phyloP scores from a whole-genome alignment of 2,888 invertebrate species.

The Pristionchus arcanus region DNA sequence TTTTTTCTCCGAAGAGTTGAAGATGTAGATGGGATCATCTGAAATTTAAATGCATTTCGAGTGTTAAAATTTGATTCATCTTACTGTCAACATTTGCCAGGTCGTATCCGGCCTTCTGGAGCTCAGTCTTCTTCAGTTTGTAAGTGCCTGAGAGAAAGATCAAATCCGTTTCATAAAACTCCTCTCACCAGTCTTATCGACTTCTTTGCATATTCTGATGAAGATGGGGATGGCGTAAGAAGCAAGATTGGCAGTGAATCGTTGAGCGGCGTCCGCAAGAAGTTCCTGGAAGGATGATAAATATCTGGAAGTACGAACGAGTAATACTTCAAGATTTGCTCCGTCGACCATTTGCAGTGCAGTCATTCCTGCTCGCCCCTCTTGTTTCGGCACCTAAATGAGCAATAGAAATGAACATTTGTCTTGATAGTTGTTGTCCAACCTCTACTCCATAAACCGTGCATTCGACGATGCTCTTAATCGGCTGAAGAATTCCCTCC shows the following conservation, averaged over 20 bases:
- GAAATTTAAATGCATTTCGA: background rate
- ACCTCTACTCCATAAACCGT: conserved; percentile 92
- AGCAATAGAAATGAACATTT: background rate
- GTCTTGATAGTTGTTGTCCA: conserved; percentile 76
- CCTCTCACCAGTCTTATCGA: conserved; percentile 90
- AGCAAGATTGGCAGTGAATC: conserved; percentile 83
- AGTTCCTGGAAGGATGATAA: conserved; percentile 62
- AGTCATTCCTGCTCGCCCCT: conserved; percentile 95
- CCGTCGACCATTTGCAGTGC: conserved; percentile 86
- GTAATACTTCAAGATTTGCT: conserved; percentile 72
- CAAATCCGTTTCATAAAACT: background rate
- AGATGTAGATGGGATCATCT: conserved; percentile 85
- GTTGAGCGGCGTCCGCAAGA: conserved; percentile 66
- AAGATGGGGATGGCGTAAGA: conserved; percentile 93
- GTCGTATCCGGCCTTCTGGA: conserved; percentile 91
- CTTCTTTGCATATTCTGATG: conserved; percentile 87
- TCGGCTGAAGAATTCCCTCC: conserved; percentile 91
- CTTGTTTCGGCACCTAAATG: conserved; percentile 71
- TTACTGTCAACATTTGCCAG: conserved; percentile 71
- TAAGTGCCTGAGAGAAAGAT: conserved; percentile 88
- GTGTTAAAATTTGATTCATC: background rate
- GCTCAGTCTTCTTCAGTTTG: conserved; percentile 92
- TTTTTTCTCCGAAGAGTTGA: conserved; percentile 65
- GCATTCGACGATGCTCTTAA: conserved; percentile 89
- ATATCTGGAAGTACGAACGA: too few relatives aligned